Evolutionary conservation across 2,113 vertebrate species (phyloP), one percentile per base, ranked within the genome.

Genomic region (Entomyzon cyanotis): DNA sequence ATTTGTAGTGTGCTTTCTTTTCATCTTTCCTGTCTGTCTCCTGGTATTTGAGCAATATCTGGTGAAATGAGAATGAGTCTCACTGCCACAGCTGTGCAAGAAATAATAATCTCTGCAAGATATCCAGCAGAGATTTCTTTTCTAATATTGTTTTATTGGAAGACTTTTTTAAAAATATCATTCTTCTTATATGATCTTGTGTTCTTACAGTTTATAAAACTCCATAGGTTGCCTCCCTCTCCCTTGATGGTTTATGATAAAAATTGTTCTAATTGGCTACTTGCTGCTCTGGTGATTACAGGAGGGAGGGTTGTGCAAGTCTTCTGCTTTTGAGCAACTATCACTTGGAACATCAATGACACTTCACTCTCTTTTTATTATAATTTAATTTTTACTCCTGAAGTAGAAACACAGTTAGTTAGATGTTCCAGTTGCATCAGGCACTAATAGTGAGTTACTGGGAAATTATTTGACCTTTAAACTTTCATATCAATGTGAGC

Each of bases 31-130:
- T 85, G 56, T 44, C 78, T 84, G 39, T 73, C 78, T 90, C 88
- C 23, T 52, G 88, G 59, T 82, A 83, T 79, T 95, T 91, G 82
- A 93, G 39, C 85, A 94, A 69, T 83, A 96, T 46, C 58, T 90
- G 58, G 44, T 44, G 60, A 95, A 94, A 93, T 85, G 87, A 95
- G 73, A 94, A 60, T 21, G 41, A 79, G 78, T 31, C 58, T 79
- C 1, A 0, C n/a, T 73, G 62, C 41, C 75, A 76, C 4, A 5
- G 12, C 84, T 84, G 53, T 69, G 52, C 37, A 85, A 80, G 74
- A 87, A 88, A 90, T 35, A 93, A 89, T 84, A 79, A 94, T 53
- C 58, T 91, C 83, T 49, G 28, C 67, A 62, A 93, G 87, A 93
- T 31, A 80, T 5, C 58, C 84, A 93, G 69, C 53, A 69, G 95